These are phyloP conservation scores for Himantopus leucocephalus DNA, from an alignment of 2,113 vertebrate genomes.

Conservation along the genomic window DNA sequence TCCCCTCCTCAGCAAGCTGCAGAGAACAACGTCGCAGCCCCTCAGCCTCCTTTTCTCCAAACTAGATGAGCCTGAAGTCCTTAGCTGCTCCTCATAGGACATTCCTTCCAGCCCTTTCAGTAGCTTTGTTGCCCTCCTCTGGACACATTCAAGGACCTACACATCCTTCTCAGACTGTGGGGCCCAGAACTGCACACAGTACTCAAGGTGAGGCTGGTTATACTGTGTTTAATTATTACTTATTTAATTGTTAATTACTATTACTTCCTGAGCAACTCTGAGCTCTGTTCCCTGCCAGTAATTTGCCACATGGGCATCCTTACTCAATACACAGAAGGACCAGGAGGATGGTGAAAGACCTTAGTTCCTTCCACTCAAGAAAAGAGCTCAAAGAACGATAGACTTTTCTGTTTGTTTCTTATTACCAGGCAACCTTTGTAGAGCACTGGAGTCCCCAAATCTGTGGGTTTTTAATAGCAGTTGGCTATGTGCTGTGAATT, in stretches of 20 bases:
- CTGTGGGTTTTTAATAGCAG: neutral
- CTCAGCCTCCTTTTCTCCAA: neutral
- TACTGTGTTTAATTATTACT: neutral
- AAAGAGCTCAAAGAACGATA: neutral
- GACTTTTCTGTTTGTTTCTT: neutral
- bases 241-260: neutral
- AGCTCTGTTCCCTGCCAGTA: neutral
- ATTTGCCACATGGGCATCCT: neutral
- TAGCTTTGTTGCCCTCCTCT: neutral
- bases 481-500: neutral
- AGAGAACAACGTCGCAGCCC: rapidly evolving
- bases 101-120: neutral
- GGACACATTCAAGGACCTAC: neutral
- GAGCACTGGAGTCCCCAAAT: neutral
- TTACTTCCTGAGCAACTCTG: neutral
- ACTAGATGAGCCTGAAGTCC: neutral
- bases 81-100: rapidly evolving
- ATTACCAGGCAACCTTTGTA: neutral
- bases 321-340: neutral
- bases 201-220: neutral
- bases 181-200: neutral
- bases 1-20: neutral
- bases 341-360: neutral
- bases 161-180: neutral
- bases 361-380: neutral